Conservation (phyloP, 2,113 vertebrate genomes). For the Peromyscus californicus region DNA sequence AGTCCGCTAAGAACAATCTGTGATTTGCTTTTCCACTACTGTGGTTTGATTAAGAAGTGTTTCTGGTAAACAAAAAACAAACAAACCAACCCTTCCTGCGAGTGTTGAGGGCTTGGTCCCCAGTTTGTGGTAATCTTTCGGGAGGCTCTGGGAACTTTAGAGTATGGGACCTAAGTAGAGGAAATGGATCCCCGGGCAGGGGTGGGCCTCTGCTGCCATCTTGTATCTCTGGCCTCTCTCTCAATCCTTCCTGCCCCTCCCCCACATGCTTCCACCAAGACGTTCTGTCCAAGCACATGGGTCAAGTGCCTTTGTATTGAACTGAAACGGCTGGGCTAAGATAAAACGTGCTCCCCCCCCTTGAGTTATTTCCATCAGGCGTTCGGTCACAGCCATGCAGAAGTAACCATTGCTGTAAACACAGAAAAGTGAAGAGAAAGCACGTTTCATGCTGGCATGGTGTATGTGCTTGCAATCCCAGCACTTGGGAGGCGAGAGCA, state of each 20-base stretch:
- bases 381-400: not conserved
- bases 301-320: not conserved
- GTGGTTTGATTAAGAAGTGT: not conserved
- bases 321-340: not conserved
- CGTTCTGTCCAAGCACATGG: not conserved
- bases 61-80: not conserved
- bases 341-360: not conserved
- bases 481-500: not conserved
- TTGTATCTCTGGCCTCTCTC: no score
- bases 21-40: constrained; percentile 23
- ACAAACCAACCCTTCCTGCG: not conserved
- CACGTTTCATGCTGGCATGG: not conserved
- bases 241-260: not conserved
- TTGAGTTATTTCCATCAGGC: not conserved
- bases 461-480: not conserved
- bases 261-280: not conserved
- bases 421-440: not conserved
- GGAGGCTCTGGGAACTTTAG: not conserved
- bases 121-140: not conserved
- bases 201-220: not conserved
- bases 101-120: not conserved
- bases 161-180: not conserved
- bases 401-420: not conserved
- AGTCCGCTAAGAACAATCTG: not conserved
- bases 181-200: not conserved